Base-by-base conservation (phyloP, 2,113 vertebrate species). In the Pimephales promelas region DNA sequence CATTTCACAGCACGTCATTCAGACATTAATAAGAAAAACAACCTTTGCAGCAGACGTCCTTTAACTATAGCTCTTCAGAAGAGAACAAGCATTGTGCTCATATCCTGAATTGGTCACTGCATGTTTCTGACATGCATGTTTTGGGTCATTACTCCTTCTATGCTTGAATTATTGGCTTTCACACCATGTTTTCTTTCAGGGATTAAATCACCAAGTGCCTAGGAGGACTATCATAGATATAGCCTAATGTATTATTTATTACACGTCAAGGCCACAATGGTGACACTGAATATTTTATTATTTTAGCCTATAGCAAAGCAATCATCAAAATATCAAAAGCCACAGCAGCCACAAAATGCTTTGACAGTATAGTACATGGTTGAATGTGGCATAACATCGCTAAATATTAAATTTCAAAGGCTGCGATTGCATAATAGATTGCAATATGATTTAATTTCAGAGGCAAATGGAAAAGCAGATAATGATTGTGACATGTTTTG, bases 1-100 rank as follows among this genome's bases (percentile, higher is more conserved):
- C 62, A 82, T 84, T 83, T 80, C 31, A 24, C 85, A 82, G 73
- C 18, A 11, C 72, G 84, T 74, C n/a, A 76, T 76, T 85, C 28
- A 24, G 49, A 56, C 66, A 59, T 61, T 70, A 10, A 68, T 54
- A 45, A 20, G 57, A 40, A 26, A 66, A 54, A n/a, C 40, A 85
- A 80, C 61, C 62, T 34, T 64, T n/a, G 45, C 68, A 74, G 24
- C 52, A 75, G 71, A 40, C 8, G 20, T 61, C 45, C 57, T 76
- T 76, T 76, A 31, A 75, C 28, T n/a, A 28, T 57, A 62, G 80
- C 56, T 66, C n/a, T 49, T 49, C 45, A 18, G 13, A 73, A 49
- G 45, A 81, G 13, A 49, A 54, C 22, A 56, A 73, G 64, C 34
- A 6, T 20, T n/a, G 9, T n/a, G 9, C 20, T 68, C 10, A 70